Evolutionary conservation across 2,888 invertebrate genomes (phyloP), one percentile per base, ranked within the genome.

Genomic region (Nudaria mundana): DNA sequence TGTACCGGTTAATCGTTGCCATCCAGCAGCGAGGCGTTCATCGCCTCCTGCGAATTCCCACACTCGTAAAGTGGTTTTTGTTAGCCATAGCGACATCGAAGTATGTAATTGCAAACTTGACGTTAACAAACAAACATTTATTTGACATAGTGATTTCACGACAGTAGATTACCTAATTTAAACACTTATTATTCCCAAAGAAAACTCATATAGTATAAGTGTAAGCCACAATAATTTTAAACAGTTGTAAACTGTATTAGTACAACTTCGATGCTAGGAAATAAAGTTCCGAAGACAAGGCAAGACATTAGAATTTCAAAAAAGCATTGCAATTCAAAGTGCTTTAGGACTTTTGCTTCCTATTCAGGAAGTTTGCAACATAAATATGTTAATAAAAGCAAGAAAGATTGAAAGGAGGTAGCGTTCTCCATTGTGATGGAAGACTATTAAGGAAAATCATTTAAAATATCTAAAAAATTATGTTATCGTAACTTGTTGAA

Each of bases 31-130:
- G 33, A 41, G 8, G 50, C 42, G 33, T 7, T 32, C 33, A 33
- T 37, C 52, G 51, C 45, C 56, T 37, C 40, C 54, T 63, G 60
- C 56, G 43, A 60, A 62, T 74, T 76, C 68, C 75, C 76, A 75
- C 77, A 76, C 74, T 73, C 75, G 71, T 81, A 78, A 81, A 83
- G 58, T 76, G 74, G 79, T 85, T 85, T 84, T 81, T 79, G 64
- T 71, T 70, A 70, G 65, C 62, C 63, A 60, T 53, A 66, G 57
- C 57, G 64, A 62, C 64, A 64, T 65, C 67, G 53, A n/a, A n/a
- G n/a, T n/a, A n/a, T n/a, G n/a, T n/a, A n/a, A n/a, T n/a, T n/a
- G n/a, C n/a, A n/a, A n/a, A n/a, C n/a, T n/a, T n/a, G n/a, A n/a
- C n/a, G n/a, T n/a, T n/a, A n/a, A n/a, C n/a, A n/a, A n/a, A n/a